phyloP scores from a whole-genome alignment of 2,888 invertebrate genomes.

The Lithophane ornitopus region DNA sequence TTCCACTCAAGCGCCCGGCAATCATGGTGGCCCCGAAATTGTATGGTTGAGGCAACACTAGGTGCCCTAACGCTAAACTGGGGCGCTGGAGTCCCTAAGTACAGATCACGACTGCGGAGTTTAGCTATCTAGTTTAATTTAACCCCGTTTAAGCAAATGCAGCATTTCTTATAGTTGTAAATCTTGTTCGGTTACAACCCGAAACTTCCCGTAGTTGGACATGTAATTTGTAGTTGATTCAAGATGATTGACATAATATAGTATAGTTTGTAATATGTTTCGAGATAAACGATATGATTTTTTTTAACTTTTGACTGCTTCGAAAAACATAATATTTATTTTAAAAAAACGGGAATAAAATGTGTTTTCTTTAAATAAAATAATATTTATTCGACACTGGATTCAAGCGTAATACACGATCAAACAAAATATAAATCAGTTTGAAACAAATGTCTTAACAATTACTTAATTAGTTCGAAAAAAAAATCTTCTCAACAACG shows the following conservation, averaged over 20 bases:
- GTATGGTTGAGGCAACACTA: no score
- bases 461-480: no score
- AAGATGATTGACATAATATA: slow-evolving; percentile 15
- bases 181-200: slow-evolving; percentile 4
- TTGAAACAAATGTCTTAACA: no score
- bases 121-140: not conserved
- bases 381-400: no score
- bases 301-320: slow-evolving; percentile 29
- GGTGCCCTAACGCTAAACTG: no score
- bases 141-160: not conserved
- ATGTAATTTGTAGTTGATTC: slow-evolving; percentile 21
- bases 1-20: not conserved
- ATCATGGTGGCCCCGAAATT: no score
- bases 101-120: not conserved
- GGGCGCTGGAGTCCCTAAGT: no score
- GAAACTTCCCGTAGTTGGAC: slow-evolving; percentile 25
- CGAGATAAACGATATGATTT: slow-evolving; percentile 8
- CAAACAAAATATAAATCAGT: no score
- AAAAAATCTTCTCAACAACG: no score
- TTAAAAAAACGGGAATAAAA: not conserved
- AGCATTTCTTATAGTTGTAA: not conserved
- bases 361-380: not conserved
- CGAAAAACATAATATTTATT: not conserved
- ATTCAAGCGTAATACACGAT: not conserved
- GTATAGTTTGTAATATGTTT: slow-evolving; percentile 38